Evolutionary conservation across 37 sponge, comb jelly and placozoan species (phyloP).

Genomic region (Beroe ovata): DNA sequence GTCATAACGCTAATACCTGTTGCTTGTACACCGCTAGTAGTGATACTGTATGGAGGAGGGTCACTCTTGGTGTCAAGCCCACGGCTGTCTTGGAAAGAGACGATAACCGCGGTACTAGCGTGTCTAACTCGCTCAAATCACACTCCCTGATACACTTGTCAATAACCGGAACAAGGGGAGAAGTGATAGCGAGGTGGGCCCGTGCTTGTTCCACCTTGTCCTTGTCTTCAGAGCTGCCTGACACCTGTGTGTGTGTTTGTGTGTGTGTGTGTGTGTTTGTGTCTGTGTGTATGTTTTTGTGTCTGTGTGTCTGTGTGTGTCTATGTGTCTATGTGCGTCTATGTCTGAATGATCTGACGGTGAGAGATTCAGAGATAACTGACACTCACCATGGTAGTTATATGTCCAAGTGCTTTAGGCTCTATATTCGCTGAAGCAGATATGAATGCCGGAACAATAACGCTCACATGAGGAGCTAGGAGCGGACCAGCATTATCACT

Average conservation of each 20-base stretch:
- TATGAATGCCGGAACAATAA: conserved; percentile 51
- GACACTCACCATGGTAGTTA: conserved; percentile 22
- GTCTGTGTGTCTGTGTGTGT: no score
- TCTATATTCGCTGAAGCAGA: conserved; percentile 44
- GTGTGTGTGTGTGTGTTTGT: no score
- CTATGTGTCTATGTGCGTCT: no score
- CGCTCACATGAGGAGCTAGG: background rate
- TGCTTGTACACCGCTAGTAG: conserved; percentile 31
- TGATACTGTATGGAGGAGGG: conserved; percentile 24
- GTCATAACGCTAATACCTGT: no score
- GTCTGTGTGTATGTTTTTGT: no score
- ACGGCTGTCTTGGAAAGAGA: conserved; percentile 4
- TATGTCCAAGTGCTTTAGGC: conserved; percentile 43
- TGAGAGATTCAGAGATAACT: no score
- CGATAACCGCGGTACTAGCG: background rate
- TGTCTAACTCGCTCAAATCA: background rate
- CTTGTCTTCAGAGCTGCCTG: conserved; percentile 24
- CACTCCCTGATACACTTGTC: background rate
- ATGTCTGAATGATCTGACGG: no score
- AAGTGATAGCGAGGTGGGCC: background rate
- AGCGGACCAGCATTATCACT: conserved; percentile 45
- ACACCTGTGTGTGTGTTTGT: no score
- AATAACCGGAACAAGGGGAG: conserved; percentile 14
- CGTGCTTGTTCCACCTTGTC: conserved; percentile 34
- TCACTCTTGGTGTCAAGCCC: conserved; percentile 28